phyloP scores from a whole-genome alignment of 2,797 vertebrate genomes.

The Coregonus ussuriensis region DNA sequence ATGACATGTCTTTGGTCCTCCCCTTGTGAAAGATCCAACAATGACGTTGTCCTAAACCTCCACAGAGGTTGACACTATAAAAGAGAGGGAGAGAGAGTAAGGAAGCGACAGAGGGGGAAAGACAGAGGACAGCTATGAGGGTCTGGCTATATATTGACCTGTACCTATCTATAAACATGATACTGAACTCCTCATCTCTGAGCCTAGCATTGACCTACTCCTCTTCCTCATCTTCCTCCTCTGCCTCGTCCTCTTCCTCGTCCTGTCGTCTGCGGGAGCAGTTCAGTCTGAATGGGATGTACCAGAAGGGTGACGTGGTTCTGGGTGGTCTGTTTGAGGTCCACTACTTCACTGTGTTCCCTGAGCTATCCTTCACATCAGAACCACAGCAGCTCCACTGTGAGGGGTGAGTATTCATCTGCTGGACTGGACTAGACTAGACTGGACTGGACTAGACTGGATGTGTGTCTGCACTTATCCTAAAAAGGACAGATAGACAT shows the following conservation, averaged over 20 bases:
- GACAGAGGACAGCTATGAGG: conserved; percentile 41
- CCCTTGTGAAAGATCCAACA: no score
- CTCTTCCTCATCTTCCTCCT: conserved; percentile 9
- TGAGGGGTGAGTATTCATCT: conserved; percentile 41
- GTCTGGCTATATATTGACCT: conserved; percentile 25
- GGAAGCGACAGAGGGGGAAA: conserved; percentile 2
- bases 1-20: no score
- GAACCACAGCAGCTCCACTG: conserved; percentile 61
- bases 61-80: conserved; percentile 24
- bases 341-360: conserved; percentile 62
- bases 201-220: background rate
- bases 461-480: background rate
- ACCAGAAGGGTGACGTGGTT: conserved; percentile 65
- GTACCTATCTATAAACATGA: conserved; percentile 8
- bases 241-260: conserved; percentile 17
- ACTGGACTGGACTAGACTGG: background rate
- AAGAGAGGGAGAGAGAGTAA: background rate
- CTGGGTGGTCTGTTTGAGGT: conserved; percentile 70
- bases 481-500: background rate
- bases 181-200: conserved; percentile 12
- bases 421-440: background rate
- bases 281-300: conserved; percentile 55
- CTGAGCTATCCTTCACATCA: conserved; percentile 63
- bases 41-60: no score
- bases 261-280: conserved; percentile 42